Conservation (phyloP, 2,888 invertebrate species). For the Geotrupes spiniger region DNA sequence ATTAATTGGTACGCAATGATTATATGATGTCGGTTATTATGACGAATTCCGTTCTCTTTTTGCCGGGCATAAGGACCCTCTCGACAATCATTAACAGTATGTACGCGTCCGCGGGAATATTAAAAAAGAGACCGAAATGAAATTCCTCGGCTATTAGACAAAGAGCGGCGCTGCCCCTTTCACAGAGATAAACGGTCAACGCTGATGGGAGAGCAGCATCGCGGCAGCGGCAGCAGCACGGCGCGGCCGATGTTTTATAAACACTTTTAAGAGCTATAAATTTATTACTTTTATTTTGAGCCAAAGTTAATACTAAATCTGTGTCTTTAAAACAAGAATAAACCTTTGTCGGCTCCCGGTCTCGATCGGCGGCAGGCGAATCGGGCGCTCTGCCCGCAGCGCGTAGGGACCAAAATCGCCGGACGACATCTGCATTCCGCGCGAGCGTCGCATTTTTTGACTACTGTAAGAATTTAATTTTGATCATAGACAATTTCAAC, state of each 20-base stretch:
- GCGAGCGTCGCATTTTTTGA: slow-evolving; percentile 46
- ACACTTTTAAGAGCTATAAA: slow-evolving; percentile 48
- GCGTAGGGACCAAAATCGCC: slow-evolving; percentile 37
- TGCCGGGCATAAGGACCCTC: slow-evolving; percentile 3
- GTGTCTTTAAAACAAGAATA: slow-evolving; percentile 46
- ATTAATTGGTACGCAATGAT: slow-evolving; percentile 10
- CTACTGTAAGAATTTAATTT: slow-evolving; percentile 50
- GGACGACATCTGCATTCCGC: slow-evolving; percentile 36
- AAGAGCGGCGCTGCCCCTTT: slow-evolving; percentile 3
- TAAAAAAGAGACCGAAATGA: slow-evolving; percentile 13
- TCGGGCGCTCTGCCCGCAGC: slow-evolving; percentile 22
- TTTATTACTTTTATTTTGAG: slow-evolving; percentile 48
- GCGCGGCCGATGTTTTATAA: slow-evolving; percentile 43
- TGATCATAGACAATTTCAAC: slow-evolving; percentile 36
- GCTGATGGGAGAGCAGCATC: slow-evolving; percentile 1
- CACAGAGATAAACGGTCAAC: slow-evolving; percentile 6
- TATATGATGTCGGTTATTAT: slow-evolving; percentile 5
- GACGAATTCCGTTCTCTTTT: slow-evolving; percentile 2
- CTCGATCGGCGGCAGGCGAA: slow-evolving; percentile 23
- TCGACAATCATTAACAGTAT: slow-evolving; percentile 7
- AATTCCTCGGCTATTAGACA: slow-evolving; percentile 11
- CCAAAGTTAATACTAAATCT: slow-evolving; percentile 48
- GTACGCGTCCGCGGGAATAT: slow-evolving; percentile 10
- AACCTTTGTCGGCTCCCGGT: slow-evolving; percentile 46
- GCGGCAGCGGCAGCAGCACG: background rate